Conservation (phyloP, 2,888 invertebrate genomes). For the Cryptus viduatorius region DNA sequence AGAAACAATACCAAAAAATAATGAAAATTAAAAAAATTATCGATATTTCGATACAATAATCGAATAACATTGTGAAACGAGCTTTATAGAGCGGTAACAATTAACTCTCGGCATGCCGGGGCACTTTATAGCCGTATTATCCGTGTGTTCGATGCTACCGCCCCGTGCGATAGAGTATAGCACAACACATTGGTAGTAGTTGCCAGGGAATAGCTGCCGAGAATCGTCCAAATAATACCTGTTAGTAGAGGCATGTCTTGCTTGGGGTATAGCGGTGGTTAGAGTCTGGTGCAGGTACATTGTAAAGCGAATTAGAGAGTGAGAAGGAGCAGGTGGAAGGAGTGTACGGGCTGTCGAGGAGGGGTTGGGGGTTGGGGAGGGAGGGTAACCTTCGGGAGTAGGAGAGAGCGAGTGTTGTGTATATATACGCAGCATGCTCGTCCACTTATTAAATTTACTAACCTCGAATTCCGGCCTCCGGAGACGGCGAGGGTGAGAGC, state of each 20-base stretch:
- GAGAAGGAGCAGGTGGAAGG: constrained; percentile 19
- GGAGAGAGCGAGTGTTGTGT: constrained; percentile 52
- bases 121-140: constrained; percentile 21
- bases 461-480: constrained; percentile 80
- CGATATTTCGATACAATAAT: neutral
- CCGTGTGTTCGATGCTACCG: constrained; percentile 1
- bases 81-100: constrained; percentile 33
- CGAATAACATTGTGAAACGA: constrained; percentile 33
- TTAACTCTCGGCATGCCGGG: constrained; percentile 51
- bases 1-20: neutral
- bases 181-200: constrained; percentile 29
- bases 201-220: constrained; percentile 54
- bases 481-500: constrained; percentile 58
- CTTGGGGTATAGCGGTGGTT: constrained; percentile 46
- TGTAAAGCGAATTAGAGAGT: constrained; percentile 66
- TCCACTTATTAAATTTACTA: constrained; percentile 84
- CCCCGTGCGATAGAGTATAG: neutral
- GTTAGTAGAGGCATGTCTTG: constrained; percentile 66
- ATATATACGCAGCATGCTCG: constrained; percentile 58
- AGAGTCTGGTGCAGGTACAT: constrained; percentile 56
- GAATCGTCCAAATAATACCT: constrained; percentile 70
- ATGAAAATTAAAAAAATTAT: neutral
- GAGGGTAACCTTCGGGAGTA: neutral
- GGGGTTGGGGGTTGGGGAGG: too few species aligned
- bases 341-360: constrained; percentile 2